These are phyloP conservation scores for Ethmia dodecea DNA, from an alignment of 2,888 invertebrate species.

Conservation along the genomic window DNA sequence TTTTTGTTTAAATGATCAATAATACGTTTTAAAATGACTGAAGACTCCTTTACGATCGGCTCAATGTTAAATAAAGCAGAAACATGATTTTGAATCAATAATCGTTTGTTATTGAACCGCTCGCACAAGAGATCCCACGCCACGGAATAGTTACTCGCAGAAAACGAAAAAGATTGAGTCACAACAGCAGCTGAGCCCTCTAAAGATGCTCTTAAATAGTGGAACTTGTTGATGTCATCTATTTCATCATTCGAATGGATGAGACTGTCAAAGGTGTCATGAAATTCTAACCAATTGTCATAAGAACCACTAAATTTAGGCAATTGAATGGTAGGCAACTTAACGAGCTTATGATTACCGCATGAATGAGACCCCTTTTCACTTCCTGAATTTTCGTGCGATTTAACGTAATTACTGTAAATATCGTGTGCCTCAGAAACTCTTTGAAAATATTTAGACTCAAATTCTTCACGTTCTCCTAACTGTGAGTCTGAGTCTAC, in stretches of 20 bases:
- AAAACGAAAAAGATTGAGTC: slow-evolving; percentile 20
- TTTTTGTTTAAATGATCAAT: slow-evolving; percentile 24
- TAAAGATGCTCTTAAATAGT: slow-evolving; percentile 21
- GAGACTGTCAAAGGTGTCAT: slow-evolving; percentile 19
- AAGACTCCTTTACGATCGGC: slow-evolving; percentile 19
- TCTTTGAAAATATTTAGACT: not conserved
- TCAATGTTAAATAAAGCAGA: slow-evolving; percentile 20
- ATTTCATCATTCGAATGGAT: slow-evolving; percentile 22
- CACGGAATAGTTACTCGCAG: slow-evolving; percentile 16
- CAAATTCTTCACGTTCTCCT: not conserved
- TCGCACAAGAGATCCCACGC: slow-evolving; percentile 24
- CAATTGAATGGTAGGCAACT: slow-evolving; percentile 23
- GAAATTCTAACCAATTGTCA: slow-evolving; percentile 24
- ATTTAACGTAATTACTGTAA: not conserved
- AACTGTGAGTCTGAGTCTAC: slow-evolving; percentile 3
- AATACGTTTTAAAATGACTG: slow-evolving; percentile 13
- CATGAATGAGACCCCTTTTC: not conserved
- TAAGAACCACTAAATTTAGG: slow-evolving; percentile 21
- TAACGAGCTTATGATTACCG: slow-evolving; percentile 8
- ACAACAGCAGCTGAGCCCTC: slow-evolving; percentile 20
- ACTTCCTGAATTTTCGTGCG: not conserved
- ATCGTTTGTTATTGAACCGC: slow-evolving; percentile 21
- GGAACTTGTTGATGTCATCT: slow-evolving; percentile 23
- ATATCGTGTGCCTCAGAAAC: not conserved
- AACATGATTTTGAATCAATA: slow-evolving; percentile 22